Evolutionary conservation across 1,140 invertebrate species (phyloP), one percentile per base, ranked within the genome.

Genomic region (Zaprionus davidi): DNA sequence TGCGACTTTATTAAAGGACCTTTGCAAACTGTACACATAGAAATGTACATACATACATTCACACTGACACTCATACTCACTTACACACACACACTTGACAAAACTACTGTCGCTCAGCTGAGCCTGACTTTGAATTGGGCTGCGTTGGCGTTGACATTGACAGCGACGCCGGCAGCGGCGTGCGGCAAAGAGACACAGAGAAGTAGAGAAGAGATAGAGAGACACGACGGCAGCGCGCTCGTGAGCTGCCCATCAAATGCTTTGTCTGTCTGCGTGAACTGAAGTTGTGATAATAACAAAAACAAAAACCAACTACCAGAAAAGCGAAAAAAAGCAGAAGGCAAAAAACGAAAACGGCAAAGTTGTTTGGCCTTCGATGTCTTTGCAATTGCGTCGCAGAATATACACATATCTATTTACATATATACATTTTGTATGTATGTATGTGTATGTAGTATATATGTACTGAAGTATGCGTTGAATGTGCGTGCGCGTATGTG

Each of bases 331-430:
- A 79, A 71, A 51, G 69, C 68, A 70, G 58, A 62, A 71, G 53
- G 51, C 49, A 38, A 74, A 78, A 76, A 74, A 70, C 57, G 85
- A 70, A 88, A 84, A 88, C 79, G 60, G 75, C 84, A 79, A 87
- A 84, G 84, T 88, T 88, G 84, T 88, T 88, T 88, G 84, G 84
- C 84, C 84, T 88, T 88, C 85, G 81, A 88, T 90, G 84, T 88
- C 85, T 88, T 88, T 87, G 90, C 84, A 84, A 88, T 88, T 88
- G 84, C 84, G 84, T 88, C 84, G 84, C 85, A 88, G 81, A 90
- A 90, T 88, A 84, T 81, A 79, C 31, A 44, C 59, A 65, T 38
- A 38, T 28, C 76, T 49, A 68, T 60, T 56, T 70, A 86, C 51
- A 53, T 53, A 65, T 49, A 31, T 46, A 56, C 28, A 17, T 36